Evolutionary conservation across 2,888 invertebrate species (phyloP), one percentile per base, ranked within the genome.

Genomic region (Lasioglossum lativentre): DNA sequence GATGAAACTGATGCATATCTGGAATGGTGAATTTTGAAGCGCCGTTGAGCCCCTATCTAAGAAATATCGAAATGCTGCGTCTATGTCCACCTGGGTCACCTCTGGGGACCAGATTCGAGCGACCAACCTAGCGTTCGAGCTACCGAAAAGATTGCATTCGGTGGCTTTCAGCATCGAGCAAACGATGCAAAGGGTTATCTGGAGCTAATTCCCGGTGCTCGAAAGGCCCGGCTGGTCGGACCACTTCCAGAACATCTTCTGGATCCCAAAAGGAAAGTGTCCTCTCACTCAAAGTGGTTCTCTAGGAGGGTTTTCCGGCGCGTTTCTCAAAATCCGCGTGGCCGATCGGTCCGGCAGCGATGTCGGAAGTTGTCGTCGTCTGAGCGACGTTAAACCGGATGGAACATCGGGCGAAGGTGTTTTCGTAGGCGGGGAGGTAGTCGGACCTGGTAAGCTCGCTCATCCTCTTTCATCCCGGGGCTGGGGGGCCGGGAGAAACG

Each of bases 391-490:
- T 79, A 77, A 80, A 76, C 73, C 42, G 73, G 74, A 86, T 81
- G 81, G 59, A 76, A 81, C 71, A 63, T 40, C 52, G 78, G 19
- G 81, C n/a, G 34, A 68, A 63, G 81, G 82, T 80, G 66, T 80
- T 80, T 78, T 71, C 63, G 27, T 30, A 47, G 85, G 78, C 66
- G 30, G 74, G 56, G 59, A 75, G 75, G 71, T 42, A 63, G 80
- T 47, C 70, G 76, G 56, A 56, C 59, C 68, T 71, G 68, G 30
- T 85, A 80, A 88, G 80, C 78, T 75, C 42, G 4, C 75, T 56
- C 38, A 23, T 23, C 56, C 75, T 52, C 40, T 78, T 75, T 78
- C 80, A 19, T 71, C 66, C 52, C n/a, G 27, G 16, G 78, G 79
- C 66, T 10, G n/a, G 59, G 59, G 19, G 78, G 79, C 42, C 12